A percentile compares a stretch with the other conserved stretches of the same genome.
Conservation (phyloP, 2,113 vertebrate genomes). For the Myiozetetes cayanensis region DNA sequence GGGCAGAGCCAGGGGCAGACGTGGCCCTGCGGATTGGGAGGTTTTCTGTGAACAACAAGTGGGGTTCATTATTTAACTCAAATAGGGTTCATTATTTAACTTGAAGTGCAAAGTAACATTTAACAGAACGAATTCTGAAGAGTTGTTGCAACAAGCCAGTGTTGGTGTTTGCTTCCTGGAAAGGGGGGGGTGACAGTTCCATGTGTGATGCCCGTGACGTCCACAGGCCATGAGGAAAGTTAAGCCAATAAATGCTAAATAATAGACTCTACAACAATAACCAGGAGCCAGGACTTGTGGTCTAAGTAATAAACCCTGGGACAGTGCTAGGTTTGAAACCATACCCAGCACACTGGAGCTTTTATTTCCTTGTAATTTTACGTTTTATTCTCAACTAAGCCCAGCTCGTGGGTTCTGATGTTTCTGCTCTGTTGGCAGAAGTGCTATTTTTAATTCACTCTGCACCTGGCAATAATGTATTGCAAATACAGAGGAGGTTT, state of each 20-base stretch:
- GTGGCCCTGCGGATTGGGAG: background rate
- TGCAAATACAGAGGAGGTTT: constrained; percentile 57
- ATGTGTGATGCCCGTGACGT: fast-evolving
- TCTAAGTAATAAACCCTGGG: background rate
- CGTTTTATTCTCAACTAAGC: constrained; percentile 35
- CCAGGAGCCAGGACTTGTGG: background rate
- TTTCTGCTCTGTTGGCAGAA: constrained; percentile 56
- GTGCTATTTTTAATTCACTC: constrained; percentile 64
- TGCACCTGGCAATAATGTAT: constrained; percentile 63
- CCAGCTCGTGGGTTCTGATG: constrained; percentile 16
- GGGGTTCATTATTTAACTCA: background rate
- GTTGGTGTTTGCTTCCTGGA: background rate
- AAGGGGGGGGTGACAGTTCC: background rate
- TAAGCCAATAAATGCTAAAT: constrained; percentile 11
- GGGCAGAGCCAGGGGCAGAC: background rate
- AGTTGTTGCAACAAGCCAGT: background rate
- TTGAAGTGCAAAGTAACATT: background rate
- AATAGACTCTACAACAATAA: background rate
- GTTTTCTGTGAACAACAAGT: background rate
- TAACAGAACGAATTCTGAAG: background rate
- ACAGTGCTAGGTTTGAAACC: background rate
- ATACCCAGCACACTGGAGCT: background rate
- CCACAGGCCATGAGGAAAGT: background rate
- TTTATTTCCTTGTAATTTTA: constrained; percentile 10
- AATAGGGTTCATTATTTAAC: background rate